A percentile compares a stretch with the other conserved stretches of the same genome.
Evolutionary conservation across 2,888 invertebrate species (phyloP).

Genomic region (Trissoscelio sp.): DNA sequence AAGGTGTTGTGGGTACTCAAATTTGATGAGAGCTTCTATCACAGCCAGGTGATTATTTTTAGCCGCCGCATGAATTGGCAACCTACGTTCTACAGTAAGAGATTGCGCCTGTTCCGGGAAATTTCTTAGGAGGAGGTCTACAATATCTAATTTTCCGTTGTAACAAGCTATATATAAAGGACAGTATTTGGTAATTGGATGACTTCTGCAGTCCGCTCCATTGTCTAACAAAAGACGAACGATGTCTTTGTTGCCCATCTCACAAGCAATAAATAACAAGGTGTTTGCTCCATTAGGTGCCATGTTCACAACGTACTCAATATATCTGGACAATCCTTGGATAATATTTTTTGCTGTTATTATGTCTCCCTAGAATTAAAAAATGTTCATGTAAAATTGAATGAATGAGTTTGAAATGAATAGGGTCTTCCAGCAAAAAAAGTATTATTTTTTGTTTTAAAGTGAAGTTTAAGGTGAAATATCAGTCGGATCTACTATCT

Average conservation of each 20-base stretch:
- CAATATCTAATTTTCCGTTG: slow-evolving; percentile 92
- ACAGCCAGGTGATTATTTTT: slow-evolving; percentile 93
- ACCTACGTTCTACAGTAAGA: slow-evolving; percentile 95
- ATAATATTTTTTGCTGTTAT: slow-evolving; percentile 87
- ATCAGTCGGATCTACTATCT: too few species aligned
- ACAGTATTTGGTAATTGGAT: slow-evolving; percentile 95
- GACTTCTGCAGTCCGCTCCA: slow-evolving; percentile 94
- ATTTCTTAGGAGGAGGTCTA: slow-evolving; percentile 89
- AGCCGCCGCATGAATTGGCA: slow-evolving; percentile 96
- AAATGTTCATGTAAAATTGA: too few species aligned
- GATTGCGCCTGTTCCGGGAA: slow-evolving; percentile 94
- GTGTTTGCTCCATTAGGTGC: slow-evolving; percentile 95
- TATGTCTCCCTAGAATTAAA: slow-evolving; percentile 86
- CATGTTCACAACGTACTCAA: slow-evolving; percentile 92
- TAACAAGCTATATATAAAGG: slow-evolving; percentile 96
- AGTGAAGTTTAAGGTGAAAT: too few species aligned
- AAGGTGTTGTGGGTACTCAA: slow-evolving; percentile 90
- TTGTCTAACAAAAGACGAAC: slow-evolving; percentile 91
- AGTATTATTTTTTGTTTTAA: too few species aligned
- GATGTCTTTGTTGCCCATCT: slow-evolving; percentile 91
- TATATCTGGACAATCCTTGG: slow-evolving; percentile 86
- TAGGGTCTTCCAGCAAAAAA: too few species aligned
- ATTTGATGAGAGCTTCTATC: slow-evolving; percentile 91
- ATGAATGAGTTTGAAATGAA: too few species aligned
- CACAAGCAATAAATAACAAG: slow-evolving; percentile 94